Evolutionary conservation across 2,888 invertebrate genomes (phyloP).

Genomic region (Leptopilina drosophilae): DNA sequence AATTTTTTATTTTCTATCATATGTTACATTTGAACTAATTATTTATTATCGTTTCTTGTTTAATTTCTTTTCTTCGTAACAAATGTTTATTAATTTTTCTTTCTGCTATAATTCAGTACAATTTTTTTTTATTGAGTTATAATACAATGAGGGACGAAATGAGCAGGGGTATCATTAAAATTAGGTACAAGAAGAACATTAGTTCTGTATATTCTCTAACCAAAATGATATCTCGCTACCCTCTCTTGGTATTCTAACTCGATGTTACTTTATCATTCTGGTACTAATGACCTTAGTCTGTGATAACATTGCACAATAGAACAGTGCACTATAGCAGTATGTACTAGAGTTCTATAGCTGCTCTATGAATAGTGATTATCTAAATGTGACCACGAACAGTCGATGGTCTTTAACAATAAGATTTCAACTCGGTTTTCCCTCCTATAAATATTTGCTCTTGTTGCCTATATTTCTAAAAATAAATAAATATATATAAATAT

Average conservation of each 20-base stretch:
- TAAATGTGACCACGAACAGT: conserved; percentile 35
- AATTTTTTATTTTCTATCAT: too few species aligned
- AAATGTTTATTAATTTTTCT: background rate
- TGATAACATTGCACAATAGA: conserved; percentile 28
- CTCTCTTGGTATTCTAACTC: conserved; percentile 4
- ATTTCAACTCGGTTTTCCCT: conserved; percentile 24
- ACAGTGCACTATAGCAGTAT: conserved; percentile 20
- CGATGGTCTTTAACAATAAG: conserved; percentile 32
- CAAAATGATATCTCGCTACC: conserved; percentile 23
- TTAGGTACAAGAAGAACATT: conserved; percentile 10
- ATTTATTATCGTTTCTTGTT: too few species aligned
- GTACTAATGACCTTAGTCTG: conserved; percentile 36
- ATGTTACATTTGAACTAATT: too few species aligned
- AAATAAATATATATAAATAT: background rate
- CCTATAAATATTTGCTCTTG: conserved; percentile 6
- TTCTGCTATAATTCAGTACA: background rate
- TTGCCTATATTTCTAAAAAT: background rate
- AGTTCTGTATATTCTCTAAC: conserved; percentile 25
- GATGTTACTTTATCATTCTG: conserved; percentile 34
- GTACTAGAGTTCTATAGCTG: conserved; percentile 3
- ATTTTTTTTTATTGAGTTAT: background rate
- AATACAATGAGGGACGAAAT: background rate
- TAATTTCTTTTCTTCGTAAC: too few species aligned
- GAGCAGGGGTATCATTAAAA: background rate
- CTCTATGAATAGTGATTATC: conserved; percentile 39